Base-by-base conservation (phyloP, 64 coral and sea anemone genomes). In the Trachythela sp. region DNA sequence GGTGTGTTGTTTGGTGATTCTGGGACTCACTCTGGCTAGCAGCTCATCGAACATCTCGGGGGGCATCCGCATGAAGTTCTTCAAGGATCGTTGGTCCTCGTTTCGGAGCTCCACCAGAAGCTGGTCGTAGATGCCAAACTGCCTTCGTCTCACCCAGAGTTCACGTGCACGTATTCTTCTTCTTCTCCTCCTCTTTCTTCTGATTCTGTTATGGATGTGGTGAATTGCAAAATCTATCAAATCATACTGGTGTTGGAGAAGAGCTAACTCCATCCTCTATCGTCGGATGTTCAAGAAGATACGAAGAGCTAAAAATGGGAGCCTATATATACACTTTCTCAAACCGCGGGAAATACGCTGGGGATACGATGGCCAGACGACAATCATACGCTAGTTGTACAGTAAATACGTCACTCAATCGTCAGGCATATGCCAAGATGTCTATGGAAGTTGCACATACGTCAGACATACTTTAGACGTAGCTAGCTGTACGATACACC, bases 351-450 rank as follows among this genome's bases (percentile, higher is more conserved):
- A 15, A 86, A 86, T 86, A 54, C 42, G 51, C 51, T 54, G n/a
- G n/a, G n/a, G n/a, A n/a, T n/a, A n/a, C n/a, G n/a, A n/a, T n/a
- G 22, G 51, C 51, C 51, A 54, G 9, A 54, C 51, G 43, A 17
- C 40, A 49, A 54, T 32, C 84, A 49, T 86, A 86, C 29, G 84
- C 2, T 86, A 86, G 42, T 86, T 86, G 84, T 86, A 86, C 84
- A 43, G 40, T 86, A 54, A 86, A 86, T 86, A 86, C 84, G 84
- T 52, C 48, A 86, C 84, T 86, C 45, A 86, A 30, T 86, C 84
- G 84, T 86, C 84, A 86, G 84, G 45, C 84, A 52, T 51, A 54
- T 43, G 84, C 84, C 84, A 86, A 86, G 84, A 86, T n/a, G n/a
- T n/a, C n/a, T n/a, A n/a, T n/a, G n/a, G n/a, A n/a, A n/a, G n/a